Evolutionary conservation across 1,140 invertebrate genomes (phyloP).

Genomic region (Probaryconus sp.): DNA sequence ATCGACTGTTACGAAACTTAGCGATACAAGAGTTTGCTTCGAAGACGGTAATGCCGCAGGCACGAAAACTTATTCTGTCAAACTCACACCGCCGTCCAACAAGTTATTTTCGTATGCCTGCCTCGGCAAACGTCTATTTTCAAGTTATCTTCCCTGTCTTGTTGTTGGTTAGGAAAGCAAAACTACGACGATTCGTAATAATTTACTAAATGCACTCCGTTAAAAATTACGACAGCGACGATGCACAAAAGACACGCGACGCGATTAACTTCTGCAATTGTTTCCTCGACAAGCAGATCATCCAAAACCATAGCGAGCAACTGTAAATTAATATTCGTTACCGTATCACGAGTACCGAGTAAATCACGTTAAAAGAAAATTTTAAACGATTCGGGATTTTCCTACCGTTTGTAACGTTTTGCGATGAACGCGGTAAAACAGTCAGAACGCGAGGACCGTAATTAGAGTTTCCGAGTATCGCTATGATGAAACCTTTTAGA

Average conservation of each 20-base stretch:
- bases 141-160: slow-evolving; percentile 5
- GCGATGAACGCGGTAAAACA: slow-evolving; percentile 13
- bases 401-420: slow-evolving; percentile 16
- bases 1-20: slow-evolving; percentile 52
- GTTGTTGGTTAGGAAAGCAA: slow-evolving; percentile 8
- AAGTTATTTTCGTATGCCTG: slow-evolving; percentile 36
- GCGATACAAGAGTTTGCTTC: slow-evolving; percentile 40
- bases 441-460: slow-evolving; percentile 9
- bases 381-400: slow-evolving; percentile 20
- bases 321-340: not conserved
- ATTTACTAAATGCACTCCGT: not conserved
- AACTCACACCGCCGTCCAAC: slow-evolving; percentile 23
- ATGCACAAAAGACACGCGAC: too few relatives aligned
- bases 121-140: slow-evolving; percentile 15
- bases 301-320: not conserved
- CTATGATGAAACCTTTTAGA: slow-evolving; percentile 33
- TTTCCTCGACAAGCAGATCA: too few relatives aligned
- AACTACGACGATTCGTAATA: not conserved
- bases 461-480: slow-evolving; percentile 24
- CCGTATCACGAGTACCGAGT: not conserved
- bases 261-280: too few relatives aligned
- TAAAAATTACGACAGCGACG: too few relatives aligned
- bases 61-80: slow-evolving; percentile 55
- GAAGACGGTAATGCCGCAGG: slow-evolving; percentile 42
- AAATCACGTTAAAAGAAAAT: slow-evolving; percentile 2